Base-by-base conservation (phyloP, 2,888 invertebrate genomes). In the Hermaeophaga mercurialis region DNA sequence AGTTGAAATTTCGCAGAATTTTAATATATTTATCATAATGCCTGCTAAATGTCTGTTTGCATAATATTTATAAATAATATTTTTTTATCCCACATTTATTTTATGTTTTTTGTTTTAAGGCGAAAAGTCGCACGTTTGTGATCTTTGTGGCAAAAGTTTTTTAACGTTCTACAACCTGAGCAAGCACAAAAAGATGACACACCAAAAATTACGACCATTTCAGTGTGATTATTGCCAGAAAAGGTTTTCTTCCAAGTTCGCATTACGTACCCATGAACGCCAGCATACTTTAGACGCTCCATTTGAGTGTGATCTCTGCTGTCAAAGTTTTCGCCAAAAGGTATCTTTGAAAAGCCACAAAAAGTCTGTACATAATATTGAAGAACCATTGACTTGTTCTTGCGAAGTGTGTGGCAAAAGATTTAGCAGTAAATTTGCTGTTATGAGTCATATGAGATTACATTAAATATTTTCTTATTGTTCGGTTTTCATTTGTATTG, bases 211-310 rank as follows among this genome's bases (percentile, higher is more conserved):
- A 15, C 59, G 72, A 4, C 70, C 72, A 0, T 66, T 69, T 31
- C 59, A 66, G 17, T 73, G 73, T 36, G 58, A 68, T 14, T 68
- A 67, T 54, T 73, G 73, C 41, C 60, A 68, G 5, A 70, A 67
- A 57, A 69, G 66, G 11, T 72, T 70, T 56, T 71, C 70, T 1
- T 69, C 69, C 6, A 68, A 65, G 49, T 68, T 68, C 53, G 70
- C 72, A 1, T 33, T 70, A 14, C 65, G 63, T 7, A 73, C 72
- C 0, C 73, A 73, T 47, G 65, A 68, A 17, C 57, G 73, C 11
- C 71, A 72, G 48, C 73, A 73, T 46, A 73, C 73, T 1, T 69
- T 70, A 36, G 70, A 70, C 31, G 66, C 70, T 5, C 73, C 73
- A 0, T 72, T 67, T 36, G 64, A 65, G 11, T 73, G 73, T 45